These are phyloP conservation scores for Nebria ingens DNA, from an alignment of 1,140 invertebrate species.

Conservation along the genomic window DNA sequence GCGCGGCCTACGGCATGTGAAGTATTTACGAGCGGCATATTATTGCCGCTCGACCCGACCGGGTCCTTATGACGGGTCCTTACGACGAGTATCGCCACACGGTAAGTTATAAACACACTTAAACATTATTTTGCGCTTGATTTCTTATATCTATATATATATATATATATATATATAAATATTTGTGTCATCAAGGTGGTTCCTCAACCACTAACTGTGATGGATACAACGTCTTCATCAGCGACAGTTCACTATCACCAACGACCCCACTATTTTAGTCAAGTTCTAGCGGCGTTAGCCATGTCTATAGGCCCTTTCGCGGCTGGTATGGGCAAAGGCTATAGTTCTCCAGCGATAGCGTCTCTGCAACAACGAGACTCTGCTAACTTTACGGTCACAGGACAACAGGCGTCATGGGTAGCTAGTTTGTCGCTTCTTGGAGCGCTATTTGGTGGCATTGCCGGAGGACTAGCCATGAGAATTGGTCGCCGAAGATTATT, in stretches of 20 bases:
- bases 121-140: too few species aligned
- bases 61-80: background rate
- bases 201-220: background rate
- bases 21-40: background rate
- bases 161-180: too few species aligned
- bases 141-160: too few species aligned
- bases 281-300: constrained; percentile 69
- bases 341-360: constrained; percentile 73
- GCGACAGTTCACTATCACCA: background rate
- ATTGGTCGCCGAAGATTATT: constrained; percentile 58
- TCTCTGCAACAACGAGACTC: constrained; percentile 57
- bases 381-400: constrained; percentile 51
- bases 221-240: background rate
- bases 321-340: constrained; percentile 70
- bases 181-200: too few species aligned
- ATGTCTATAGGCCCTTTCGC: constrained; percentile 71
- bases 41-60: background rate
- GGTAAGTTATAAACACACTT: too few species aligned
- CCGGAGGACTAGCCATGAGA: constrained; percentile 64
- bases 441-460: constrained; percentile 64
- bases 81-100: background rate
- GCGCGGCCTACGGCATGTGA: background rate
- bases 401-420: constrained; percentile 72
- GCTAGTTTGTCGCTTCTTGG: constrained; percentile 68
- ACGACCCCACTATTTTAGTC: constrained; percentile 24